Evolutionary conservation across 92 coral and sea anemone genomes (phyloP).

Genomic region (Siderastrea radians): DNA sequence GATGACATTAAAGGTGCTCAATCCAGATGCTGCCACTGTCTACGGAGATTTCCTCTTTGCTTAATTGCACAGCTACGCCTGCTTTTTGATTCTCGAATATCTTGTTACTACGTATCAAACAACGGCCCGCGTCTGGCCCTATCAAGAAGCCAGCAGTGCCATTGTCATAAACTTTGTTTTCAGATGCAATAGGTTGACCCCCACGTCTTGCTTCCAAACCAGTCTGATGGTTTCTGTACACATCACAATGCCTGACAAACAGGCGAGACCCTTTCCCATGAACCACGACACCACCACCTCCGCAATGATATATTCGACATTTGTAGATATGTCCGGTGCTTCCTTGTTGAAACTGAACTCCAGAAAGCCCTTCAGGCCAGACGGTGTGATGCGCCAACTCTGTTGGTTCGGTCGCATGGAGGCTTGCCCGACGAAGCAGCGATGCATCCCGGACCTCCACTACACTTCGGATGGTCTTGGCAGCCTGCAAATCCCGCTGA

Average conservation of each 20-base stretch:
- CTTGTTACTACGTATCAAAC: not conserved
- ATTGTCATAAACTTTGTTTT: slow-evolving; percentile 64
- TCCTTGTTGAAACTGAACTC: slow-evolving; percentile 47
- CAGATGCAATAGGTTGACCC: slow-evolving; percentile 56
- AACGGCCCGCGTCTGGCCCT: slow-evolving; percentile 46
- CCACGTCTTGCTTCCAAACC: slow-evolving; percentile 50
- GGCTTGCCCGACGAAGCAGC: slow-evolving; percentile 16
- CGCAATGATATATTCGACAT: slow-evolving; percentile 63
- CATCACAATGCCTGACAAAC: slow-evolving; percentile 44
- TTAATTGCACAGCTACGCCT: slow-evolving; percentile 44
- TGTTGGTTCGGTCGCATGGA: slow-evolving; percentile 62
- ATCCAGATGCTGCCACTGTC: slow-evolving; percentile 30
- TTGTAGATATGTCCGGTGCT: slow-evolving; percentile 56
- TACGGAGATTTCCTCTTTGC: not conserved
- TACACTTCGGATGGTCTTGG: slow-evolving; percentile 79
- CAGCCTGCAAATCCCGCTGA: slow-evolving; percentile 70
- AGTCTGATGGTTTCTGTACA: slow-evolving; percentile 46
- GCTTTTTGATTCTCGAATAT: slow-evolving; percentile 70
- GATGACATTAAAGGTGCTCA: not conserved
- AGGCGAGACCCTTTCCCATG: slow-evolving; percentile 48
- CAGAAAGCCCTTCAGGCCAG: slow-evolving; percentile 64
- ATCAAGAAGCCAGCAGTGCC: slow-evolving; percentile 66
- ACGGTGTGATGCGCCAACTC: slow-evolving; percentile 38
- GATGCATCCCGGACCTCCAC: slow-evolving; percentile 78
- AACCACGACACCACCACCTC: slow-evolving; percentile 65